Base-by-base conservation (phyloP, 2,113 vertebrate species). In the Steatornis caripensis region DNA sequence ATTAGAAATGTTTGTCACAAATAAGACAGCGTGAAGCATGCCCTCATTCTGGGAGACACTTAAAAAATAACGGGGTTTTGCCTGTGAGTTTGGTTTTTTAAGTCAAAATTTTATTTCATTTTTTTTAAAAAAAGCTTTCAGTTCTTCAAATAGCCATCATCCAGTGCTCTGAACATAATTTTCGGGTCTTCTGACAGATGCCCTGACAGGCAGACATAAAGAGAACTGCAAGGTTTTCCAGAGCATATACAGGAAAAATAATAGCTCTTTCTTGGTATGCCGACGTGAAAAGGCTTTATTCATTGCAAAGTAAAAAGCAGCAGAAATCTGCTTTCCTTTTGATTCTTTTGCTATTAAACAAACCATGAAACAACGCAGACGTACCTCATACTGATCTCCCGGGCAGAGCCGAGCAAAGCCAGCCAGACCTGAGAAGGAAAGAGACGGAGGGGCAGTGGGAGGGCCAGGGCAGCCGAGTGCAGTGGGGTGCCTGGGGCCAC, bases 331-430 rank as follows among this genome's bases (percentile, higher is more conserved):
- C 39, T 27, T 15, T 51, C 27, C 49, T 70, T 74, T 39, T 57
- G 70, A 32, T 80, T 57, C 8, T 69, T 86, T 32, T 41, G 15
- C 72, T 75, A 2, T 30, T 45, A 53, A 89, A 43, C 15, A 51
- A 61, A 55, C 16, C 17, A 3, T 30, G 72, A 90, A 66, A 5
- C 2, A 7, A 43, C 1, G 1, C 29, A 57, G 32, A 96, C 98
- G 60, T 95, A 99, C 99, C 97, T 99, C 99, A 3, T 99, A 99
- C 23, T 99, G 99, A 97, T 99, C 99, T 92, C 99, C 99, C 2
- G 99, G 99, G 97, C 99, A 99, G 87, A 99, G 99, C 58, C 99
- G 98, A 30, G 99, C 99, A 64, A 99, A 99, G 36, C 99, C 99
- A 92, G 99, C 99, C 98, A 99, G 98, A 98, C 99, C 99, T 99